A percentile compares a stretch with the other conserved stretches of the same genome.
phyloP scores from a whole-genome alignment of 2,113 vertebrate genomes.

The Odobenus rosmarus region DNA sequence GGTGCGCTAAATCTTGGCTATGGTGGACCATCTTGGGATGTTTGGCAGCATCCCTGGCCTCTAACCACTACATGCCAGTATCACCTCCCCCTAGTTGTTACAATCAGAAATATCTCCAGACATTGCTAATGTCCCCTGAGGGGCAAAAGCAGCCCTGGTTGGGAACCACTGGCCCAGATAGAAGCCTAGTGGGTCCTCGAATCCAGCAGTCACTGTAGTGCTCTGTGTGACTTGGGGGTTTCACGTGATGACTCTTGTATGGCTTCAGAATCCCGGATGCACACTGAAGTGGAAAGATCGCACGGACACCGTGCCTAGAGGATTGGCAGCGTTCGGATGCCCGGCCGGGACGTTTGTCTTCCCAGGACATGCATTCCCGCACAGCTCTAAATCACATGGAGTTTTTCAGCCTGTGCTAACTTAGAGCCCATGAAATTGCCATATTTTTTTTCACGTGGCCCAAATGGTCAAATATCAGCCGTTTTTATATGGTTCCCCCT shows the following conservation, averaged over 20 bases:
- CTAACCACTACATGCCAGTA: not conserved
- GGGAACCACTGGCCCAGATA: not conserved
- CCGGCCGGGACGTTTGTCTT: not conserved
- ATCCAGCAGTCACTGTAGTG: not conserved
- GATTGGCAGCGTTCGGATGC: not conserved
- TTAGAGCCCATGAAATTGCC: conserved; percentile 30
- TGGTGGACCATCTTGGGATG: not conserved
- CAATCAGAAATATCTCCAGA: not conserved
- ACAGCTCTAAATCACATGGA: conserved; percentile 35
- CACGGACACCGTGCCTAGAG: not conserved
- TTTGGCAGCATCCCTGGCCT: conserved; percentile 5
- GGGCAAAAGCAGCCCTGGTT: not conserved
- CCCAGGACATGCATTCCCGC: not conserved
- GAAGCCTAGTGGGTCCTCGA: not conserved
- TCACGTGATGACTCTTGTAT: not conserved
- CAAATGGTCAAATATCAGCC: conserved; percentile 12
- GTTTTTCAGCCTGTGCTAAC: conserved; percentile 23
- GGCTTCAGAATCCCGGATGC: not conserved
- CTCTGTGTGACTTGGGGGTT: not conserved
- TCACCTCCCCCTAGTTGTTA: not conserved
- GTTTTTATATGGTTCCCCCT: conserved; percentile 58
- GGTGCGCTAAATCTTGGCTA: not conserved
- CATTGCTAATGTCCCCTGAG: not conserved
- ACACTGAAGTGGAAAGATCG: not conserved
- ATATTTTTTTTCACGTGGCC: not conserved